phyloP scores from a whole-genome alignment of 2,113 vertebrate genomes.

The Entelurus aequoreus region DNA sequence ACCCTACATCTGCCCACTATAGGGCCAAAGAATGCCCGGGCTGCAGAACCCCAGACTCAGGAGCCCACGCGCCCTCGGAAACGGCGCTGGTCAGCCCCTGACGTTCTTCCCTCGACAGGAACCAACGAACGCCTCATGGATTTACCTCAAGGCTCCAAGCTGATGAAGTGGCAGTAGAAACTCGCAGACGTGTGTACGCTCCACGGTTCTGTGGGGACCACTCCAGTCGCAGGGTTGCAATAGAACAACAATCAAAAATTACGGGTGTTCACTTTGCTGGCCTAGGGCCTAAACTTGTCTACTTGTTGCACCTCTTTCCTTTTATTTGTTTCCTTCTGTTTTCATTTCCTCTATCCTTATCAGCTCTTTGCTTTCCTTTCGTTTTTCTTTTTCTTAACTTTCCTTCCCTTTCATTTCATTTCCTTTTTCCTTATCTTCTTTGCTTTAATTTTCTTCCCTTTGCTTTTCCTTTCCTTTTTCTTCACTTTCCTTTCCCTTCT shows the following conservation, averaged over 20 bases:
- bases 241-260: conserved; percentile 37
- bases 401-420: too few species aligned
- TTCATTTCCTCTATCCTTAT: conserved; percentile 1
- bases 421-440: too few species aligned
- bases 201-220: conserved; percentile 63
- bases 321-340: not conserved
- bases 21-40: conserved; percentile 13
- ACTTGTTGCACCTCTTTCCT: conserved; percentile 5
- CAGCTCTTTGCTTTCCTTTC: too few species aligned
- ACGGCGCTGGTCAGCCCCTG: conserved; percentile 74
- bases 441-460: not conserved
- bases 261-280: conserved; percentile 51
- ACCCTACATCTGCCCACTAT: conserved; percentile 26
- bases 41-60: conserved; percentile 25
- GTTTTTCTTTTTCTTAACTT: too few species aligned
- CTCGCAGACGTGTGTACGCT: conserved; percentile 64
- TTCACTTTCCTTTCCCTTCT: not conserved
- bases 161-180: conserved; percentile 71
- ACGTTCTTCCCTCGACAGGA: conserved; percentile 45
- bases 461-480: not conserved
- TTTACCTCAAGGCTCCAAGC: conserved; percentile 76
- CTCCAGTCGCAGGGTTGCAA: conserved; percentile 65
- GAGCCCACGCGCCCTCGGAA: conserved; percentile 60
- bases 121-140: conserved; percentile 56
- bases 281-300: conserved; percentile 35